Evolutionary conservation across 2,797 vertebrate genomes (phyloP).

Genomic region (Delichon dasypus): DNA sequence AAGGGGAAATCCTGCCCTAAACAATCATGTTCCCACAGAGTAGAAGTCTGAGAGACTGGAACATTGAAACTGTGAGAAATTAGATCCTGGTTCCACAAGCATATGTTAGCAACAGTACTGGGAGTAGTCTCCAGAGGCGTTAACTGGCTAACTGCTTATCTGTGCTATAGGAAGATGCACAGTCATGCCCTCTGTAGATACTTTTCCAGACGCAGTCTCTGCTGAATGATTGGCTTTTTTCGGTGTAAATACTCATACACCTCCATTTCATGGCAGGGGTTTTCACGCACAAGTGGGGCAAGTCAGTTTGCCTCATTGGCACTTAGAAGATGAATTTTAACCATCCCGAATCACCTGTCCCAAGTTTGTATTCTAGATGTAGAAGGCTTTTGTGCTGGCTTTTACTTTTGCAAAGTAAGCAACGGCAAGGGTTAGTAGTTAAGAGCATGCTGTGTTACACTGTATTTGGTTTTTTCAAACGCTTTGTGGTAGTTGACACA

Average conservation of each 20-base stretch:
- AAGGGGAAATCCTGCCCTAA: slow-evolving; percentile 18
- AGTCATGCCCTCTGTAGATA: background rate
- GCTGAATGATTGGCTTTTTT: background rate
- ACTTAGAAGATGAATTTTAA: background rate
- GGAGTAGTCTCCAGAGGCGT: background rate
- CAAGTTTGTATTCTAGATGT: background rate
- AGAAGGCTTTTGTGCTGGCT: background rate
- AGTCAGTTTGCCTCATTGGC: background rate
- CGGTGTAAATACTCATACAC: background rate
- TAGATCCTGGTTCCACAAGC: background rate
- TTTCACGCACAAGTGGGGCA: background rate
- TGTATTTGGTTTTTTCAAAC: background rate
- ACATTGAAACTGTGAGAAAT: background rate
- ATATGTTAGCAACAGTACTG: background rate
- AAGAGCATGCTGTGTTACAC: background rate
- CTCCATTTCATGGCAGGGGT: background rate
- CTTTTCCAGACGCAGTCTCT: background rate
- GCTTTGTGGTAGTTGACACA: background rate
- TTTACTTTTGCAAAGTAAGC: background rate
- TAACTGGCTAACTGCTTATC: background rate
- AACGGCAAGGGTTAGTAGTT: background rate
- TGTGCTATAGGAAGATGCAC: background rate
- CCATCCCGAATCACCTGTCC: background rate
- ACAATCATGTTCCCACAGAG: background rate
- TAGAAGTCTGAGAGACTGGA: background rate